These are phyloP conservation scores for Spinus olivaceus DNA, from an alignment of 2,797 vertebrate species.

Conservation along the genomic window DNA sequence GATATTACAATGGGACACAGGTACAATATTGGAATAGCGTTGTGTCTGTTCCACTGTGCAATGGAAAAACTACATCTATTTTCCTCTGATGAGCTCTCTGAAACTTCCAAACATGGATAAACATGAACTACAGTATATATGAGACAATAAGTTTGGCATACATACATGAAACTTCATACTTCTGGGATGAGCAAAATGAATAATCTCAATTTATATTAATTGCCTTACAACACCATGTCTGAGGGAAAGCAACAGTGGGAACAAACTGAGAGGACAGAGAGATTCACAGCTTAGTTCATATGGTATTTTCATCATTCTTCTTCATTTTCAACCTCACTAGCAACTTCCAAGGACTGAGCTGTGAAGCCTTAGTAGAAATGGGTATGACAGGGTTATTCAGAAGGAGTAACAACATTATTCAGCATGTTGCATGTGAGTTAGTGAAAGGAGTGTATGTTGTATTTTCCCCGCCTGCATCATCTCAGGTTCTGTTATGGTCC, in stretches of 20 bases:
- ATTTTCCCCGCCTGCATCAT: constrained; percentile 26
- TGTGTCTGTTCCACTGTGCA: not conserved
- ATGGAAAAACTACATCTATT: not conserved
- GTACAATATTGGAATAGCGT: not conserved
- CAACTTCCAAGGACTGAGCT: not conserved
- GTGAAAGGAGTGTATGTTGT: constrained; percentile 19
- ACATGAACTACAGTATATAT: not conserved
- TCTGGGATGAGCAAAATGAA: constrained; percentile 42
- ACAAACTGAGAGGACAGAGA: not conserved
- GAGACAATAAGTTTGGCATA: constrained; percentile 52
- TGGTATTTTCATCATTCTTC: not conserved
- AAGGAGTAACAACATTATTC: not conserved
- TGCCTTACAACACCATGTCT: constrained; percentile 5
- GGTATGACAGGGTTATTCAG: not conserved
- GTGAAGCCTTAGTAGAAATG: not conserved
- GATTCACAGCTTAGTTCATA: not conserved
- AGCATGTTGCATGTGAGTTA: not conserved
- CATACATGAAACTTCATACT: constrained; percentile 29
- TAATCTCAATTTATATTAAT: constrained; percentile 1
- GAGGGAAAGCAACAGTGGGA: not conserved
- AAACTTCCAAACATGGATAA: constrained; percentile 57
- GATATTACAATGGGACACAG: not conserved
- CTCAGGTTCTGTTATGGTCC: constrained; percentile 22
- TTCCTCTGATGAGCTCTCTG: not conserved
- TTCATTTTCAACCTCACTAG: not conserved